A percentile compares a stretch with the other conserved stretches of the same genome.
phyloP scores from a whole-genome alignment of 2,797 vertebrate species.

The Pelodytes ibericus region DNA sequence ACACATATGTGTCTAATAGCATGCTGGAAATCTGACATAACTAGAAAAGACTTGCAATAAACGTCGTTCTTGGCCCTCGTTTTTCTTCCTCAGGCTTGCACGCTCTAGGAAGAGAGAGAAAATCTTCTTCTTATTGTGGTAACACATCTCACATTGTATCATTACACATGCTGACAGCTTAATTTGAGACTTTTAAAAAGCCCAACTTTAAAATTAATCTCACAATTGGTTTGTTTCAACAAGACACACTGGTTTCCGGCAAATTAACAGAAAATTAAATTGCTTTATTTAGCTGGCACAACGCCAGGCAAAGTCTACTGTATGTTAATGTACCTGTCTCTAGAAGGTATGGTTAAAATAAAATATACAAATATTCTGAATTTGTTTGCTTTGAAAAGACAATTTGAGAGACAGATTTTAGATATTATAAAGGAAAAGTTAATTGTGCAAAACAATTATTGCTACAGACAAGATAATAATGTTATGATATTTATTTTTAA shows the following conservation, averaged over 20 bases:
- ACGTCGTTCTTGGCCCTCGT: slow-evolving; percentile 67
- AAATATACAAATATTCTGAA: not conserved
- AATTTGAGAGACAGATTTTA: too few relatives aligned
- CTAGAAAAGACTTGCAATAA: slow-evolving; percentile 76
- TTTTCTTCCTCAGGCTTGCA: slow-evolving; percentile 39
- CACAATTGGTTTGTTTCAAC: slow-evolving; percentile 65
- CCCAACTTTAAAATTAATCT: slow-evolving; percentile 72
- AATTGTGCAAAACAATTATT: too few relatives aligned
- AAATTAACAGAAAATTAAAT: slow-evolving; percentile 48
- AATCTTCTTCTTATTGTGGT: slow-evolving; percentile 50
- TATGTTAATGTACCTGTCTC: slow-evolving; percentile 36
- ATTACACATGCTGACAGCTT: slow-evolving; percentile 70
- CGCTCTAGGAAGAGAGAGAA: slow-evolving; percentile 51
- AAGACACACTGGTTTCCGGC: slow-evolving; percentile 58
- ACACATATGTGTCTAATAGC: slow-evolving; percentile 80
- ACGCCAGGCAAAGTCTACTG: slow-evolving; percentile 49
- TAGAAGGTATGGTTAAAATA: slow-evolving; percentile 1
- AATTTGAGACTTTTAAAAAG: slow-evolving; percentile 69
- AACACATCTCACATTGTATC: slow-evolving; percentile 67
- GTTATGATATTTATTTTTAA: too few relatives aligned
- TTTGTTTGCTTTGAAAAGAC: too few relatives aligned
- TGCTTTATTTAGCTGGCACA: slow-evolving; percentile 49
- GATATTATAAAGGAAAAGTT: too few relatives aligned
- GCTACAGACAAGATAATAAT: too few relatives aligned
- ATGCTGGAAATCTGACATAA: slow-evolving; percentile 78